phyloP scores from a whole-genome alignment of 2,797 vertebrate species.

The Clarias fuscus region DNA sequence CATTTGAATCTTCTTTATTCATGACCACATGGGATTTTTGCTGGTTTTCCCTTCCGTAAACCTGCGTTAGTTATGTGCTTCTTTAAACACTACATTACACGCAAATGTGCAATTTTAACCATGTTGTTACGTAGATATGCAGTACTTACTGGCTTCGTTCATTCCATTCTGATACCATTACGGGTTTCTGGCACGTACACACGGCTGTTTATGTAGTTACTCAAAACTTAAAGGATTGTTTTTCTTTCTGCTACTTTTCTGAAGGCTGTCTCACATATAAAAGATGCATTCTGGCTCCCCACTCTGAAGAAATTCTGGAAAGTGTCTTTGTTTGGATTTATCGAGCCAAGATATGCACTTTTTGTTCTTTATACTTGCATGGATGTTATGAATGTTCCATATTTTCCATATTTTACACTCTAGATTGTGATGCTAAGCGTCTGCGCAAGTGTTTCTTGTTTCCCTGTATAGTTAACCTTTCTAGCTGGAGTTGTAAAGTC shows the following conservation, averaged over 20 bases:
- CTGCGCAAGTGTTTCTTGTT: constrained; percentile 8
- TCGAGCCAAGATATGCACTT: neutral
- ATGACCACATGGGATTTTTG: neutral
- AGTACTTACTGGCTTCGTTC: constrained; percentile 7
- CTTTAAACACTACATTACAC: constrained; percentile 10
- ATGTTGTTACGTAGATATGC: neutral
- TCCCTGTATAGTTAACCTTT: neutral
- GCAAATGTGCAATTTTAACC: constrained; percentile 11
- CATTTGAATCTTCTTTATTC: constrained; percentile 6
- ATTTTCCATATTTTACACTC: neutral
- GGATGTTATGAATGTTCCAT: neutral
- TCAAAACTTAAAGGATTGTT: constrained; percentile 73
- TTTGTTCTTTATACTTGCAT: neutral
- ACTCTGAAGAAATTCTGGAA: constrained; percentile 4
- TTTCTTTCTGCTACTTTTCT: constrained; percentile 62
- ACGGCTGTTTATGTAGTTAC: constrained; percentile 66
- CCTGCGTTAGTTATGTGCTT: neutral
- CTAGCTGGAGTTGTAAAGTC: neutral
- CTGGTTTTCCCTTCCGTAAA: neutral
- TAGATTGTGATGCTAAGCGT: constrained; percentile 6
- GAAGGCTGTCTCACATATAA: constrained; percentile 18
- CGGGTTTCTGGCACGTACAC: constrained; percentile 51
- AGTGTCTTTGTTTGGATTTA: constrained; percentile 18
- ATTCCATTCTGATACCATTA: constrained; percentile 51
- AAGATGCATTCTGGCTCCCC: constrained; percentile 4